These are phyloP conservation scores for Acinonyx jubatus DNA, from an alignment of 2,113 vertebrate genomes.

Conservation along the genomic window DNA sequence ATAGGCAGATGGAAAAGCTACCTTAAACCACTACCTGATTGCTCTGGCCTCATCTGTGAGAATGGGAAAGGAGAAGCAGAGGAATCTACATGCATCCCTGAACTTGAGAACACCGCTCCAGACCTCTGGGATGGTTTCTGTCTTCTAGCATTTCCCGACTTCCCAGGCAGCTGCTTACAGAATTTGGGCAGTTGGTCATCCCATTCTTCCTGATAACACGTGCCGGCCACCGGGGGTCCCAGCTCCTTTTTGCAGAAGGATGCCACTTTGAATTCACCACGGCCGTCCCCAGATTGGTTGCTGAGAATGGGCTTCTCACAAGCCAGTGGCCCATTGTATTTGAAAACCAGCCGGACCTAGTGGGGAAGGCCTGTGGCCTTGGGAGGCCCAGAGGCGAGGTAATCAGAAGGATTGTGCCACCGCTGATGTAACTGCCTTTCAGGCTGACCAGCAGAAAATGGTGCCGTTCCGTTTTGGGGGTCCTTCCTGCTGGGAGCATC, in stretches of 20 bases:
- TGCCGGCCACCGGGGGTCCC: slow-evolving; percentile 88
- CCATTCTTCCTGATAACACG: slow-evolving; percentile 96
- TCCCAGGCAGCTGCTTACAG: slow-evolving; percentile 93
- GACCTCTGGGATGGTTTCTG: fast-evolving
- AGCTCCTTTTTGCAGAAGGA: slow-evolving; percentile 92
- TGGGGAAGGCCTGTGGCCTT: slow-evolving; percentile 91
- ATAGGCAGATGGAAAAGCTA: background rate
- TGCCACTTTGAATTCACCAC: slow-evolving; percentile 91
- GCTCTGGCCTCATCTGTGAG: background rate
- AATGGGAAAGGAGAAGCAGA: background rate
- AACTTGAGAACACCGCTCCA: background rate
- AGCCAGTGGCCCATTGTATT: slow-evolving; percentile 87
- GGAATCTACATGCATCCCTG: background rate
- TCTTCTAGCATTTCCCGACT: slow-evolving; percentile 79
- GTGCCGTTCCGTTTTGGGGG: slow-evolving; percentile 88
- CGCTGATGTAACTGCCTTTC: background rate
- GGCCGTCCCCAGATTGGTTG: slow-evolving; percentile 91
- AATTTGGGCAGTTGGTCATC: slow-evolving; percentile 95
- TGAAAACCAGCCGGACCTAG: slow-evolving; percentile 96
- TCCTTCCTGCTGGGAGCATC: slow-evolving; percentile 94
- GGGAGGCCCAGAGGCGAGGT: background rate
- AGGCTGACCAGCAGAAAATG: background rate
- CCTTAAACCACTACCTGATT: background rate
- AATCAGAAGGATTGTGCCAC: background rate
- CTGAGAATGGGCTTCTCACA: slow-evolving; percentile 87